Conservation (phyloP, 1,140 invertebrate species). For the Battus philenor region DNA sequence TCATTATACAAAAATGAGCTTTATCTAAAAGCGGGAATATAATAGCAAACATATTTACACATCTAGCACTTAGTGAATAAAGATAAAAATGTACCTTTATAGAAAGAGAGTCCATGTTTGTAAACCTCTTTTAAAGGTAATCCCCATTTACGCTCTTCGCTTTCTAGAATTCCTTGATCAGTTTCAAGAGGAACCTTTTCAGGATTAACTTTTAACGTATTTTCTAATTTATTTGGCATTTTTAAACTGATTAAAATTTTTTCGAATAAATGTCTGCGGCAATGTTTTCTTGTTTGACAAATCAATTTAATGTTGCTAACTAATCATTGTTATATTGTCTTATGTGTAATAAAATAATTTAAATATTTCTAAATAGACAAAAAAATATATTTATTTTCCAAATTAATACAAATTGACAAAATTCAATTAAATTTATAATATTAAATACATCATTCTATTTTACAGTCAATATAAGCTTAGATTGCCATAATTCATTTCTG, state of each 20-base stretch:
- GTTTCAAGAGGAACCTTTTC: constrained; percentile 68
- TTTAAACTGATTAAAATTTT: constrained; percentile 19
- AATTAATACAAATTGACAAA: too few species aligned
- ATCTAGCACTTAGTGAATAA: constrained; percentile 12
- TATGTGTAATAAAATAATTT: too few species aligned
- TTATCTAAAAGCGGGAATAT: too few species aligned
- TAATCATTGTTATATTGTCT: too few species aligned
- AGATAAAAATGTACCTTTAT: constrained; percentile 84
- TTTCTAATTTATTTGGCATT: constrained; percentile 46
- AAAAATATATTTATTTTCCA: too few species aligned
- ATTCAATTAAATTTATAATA: too few species aligned
- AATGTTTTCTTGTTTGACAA: constrained; percentile 15
- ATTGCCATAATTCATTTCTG: too few species aligned
- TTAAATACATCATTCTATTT: too few species aligned
- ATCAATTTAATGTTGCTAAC: constrained; percentile 5
- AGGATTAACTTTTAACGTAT: constrained; percentile 53
- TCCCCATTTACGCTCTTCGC: constrained; percentile 78
- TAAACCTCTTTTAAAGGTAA: constrained; percentile 88
- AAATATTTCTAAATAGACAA: too few species aligned
- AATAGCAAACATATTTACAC: too few species aligned
- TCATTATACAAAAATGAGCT: background rate
- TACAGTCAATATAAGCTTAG: too few species aligned
- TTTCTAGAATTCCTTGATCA: constrained; percentile 69
- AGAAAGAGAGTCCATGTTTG: constrained; percentile 89
- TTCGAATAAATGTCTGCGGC: background rate